Base-by-base conservation (phyloP, 2,113 vertebrate genomes). In the Cyprinus carpio region DNA sequence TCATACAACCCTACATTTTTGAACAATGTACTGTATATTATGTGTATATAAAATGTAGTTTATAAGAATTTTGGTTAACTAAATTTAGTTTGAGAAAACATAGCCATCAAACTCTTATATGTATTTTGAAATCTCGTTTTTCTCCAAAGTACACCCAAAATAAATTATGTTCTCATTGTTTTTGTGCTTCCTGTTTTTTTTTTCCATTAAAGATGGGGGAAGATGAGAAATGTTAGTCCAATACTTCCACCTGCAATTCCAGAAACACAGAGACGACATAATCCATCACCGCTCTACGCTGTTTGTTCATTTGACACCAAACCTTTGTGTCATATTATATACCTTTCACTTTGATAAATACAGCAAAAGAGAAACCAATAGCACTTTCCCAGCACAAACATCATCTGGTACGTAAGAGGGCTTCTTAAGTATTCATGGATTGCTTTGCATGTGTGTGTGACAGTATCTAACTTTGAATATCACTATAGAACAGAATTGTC, bases 311-410 rank as follows among this genome's bases (percentile, higher is more conserved):
- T 74, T 75, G 65, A 56, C 31, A 18, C 75, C 15, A 88, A 84
- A 80, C 90, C 86, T 87, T 60, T 89, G 75, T 82, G 65, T 51
- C n/a, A 40, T 77, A 51, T 92, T 88, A 91, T 83, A 79, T 86
- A 92, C 89, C 92, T 90, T 92, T 94, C 93, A 94, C 85, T 93
- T 89, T 94, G 92, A 93, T 85, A 87, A 88, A 94, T 88, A 74
- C 90, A 85, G 87, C 71, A 77, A 27, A 37, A 49, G 31, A 56
- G 65, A 75, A 46, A 81, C 78, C 40, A 62, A 81, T 65, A 43
- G 82, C 84, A 74, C 15, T 75, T 12, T 51, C 81, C 46, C 74
- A 23, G 27, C 12, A 27, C 34, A 51, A 25, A 71, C 31, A 72
- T 84, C 83, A 87, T 43, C 67, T 27, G n/a, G 49, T 87, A 54